These are phyloP conservation scores for Notoglanidium macrostoma DNA, from an alignment of 2,797 vertebrate species.

Conservation along the genomic window DNA sequence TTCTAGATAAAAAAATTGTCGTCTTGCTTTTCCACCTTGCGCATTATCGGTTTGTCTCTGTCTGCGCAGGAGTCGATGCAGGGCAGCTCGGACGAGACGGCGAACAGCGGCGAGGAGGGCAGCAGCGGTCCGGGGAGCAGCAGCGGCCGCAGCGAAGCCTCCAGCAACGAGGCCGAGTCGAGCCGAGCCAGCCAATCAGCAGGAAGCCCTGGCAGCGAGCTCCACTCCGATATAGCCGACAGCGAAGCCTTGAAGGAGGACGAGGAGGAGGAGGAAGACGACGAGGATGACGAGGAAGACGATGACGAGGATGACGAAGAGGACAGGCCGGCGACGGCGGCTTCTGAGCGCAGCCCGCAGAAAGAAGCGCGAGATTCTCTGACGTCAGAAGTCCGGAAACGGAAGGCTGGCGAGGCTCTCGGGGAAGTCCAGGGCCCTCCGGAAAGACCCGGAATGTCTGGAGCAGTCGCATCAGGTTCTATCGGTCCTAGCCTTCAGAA, in stretches of 20 bases:
- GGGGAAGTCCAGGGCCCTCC: constrained; percentile 77
- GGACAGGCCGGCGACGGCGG: constrained; percentile 59
- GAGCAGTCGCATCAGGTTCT: constrained; percentile 66
- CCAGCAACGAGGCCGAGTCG: constrained; percentile 94
- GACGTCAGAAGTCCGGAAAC: constrained; percentile 81
- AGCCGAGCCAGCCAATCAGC: constrained; percentile 94
- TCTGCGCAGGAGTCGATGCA: constrained; percentile 91
- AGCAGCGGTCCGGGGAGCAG: constrained; percentile 95
- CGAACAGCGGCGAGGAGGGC: constrained; percentile 95
- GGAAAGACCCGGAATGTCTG: constrained; percentile 64
- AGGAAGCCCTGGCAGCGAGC: constrained; percentile 93
- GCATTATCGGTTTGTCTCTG: background rate
- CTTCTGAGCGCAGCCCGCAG: constrained; percentile 75
- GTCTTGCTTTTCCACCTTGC: background rate
- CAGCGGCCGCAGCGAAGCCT: constrained; percentile 92
- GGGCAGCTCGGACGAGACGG: constrained; percentile 97
- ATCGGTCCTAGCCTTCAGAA: constrained; percentile 59
- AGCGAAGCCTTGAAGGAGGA: constrained; percentile 96
- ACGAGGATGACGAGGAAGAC: constrained; percentile 86
- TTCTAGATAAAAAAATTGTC: background rate
- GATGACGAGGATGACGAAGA: constrained; percentile 78
- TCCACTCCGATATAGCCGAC: constrained; percentile 95
- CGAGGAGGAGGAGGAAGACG: constrained; percentile 89
- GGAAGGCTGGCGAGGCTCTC: constrained; percentile 89
- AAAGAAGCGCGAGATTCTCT: constrained; percentile 75